A percentile compares a stretch with the other conserved stretches of the same genome.
phyloP scores from a whole-genome alignment of 2,888 invertebrate species.

The Trachelus stipa region DNA sequence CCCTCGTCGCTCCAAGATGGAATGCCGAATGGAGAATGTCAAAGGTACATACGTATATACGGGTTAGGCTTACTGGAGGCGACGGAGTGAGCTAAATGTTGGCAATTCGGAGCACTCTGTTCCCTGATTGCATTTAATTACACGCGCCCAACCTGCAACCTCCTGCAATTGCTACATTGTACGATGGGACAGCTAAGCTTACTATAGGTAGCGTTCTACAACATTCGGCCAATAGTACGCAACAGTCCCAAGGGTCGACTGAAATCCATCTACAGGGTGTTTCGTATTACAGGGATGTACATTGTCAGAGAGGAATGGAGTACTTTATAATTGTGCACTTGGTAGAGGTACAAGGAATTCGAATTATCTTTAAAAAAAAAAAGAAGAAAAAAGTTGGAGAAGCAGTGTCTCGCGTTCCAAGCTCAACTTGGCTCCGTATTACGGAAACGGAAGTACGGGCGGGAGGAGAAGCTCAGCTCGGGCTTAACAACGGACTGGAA shows the following conservation, averaged over 20 bases:
- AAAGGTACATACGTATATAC: neutral
- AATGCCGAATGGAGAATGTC: slow-evolving; percentile 27
- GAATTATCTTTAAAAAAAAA: neutral
- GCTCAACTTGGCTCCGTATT: neutral
- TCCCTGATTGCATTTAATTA: slow-evolving; percentile 66
- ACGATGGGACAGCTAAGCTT: slow-evolving; percentile 12
- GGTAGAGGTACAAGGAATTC: neutral
- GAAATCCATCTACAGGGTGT: neutral
- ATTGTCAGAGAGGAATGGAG: neutral
- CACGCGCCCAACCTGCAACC: slow-evolving; percentile 54
- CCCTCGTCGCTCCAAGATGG: slow-evolving; percentile 31
- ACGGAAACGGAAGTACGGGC: neutral
- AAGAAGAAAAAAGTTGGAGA: neutral
- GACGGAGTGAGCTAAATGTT: slow-evolving; percentile 50
- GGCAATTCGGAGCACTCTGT: slow-evolving; percentile 61
- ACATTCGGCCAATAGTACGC: neutral
- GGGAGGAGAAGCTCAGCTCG: neutral
- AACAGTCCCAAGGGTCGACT: neutral
- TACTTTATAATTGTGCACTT: neutral
- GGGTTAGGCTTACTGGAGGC: slow-evolving; percentile 6
- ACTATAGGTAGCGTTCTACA: neutral
- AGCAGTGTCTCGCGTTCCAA: neutral
- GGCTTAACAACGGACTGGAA: slow-evolving; percentile 8
- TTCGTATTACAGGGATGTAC: neutral
- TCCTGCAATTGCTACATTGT: slow-evolving; percentile 59